phyloP scores from a whole-genome alignment of 2,888 invertebrate genomes.

The Drosophila subsilvestris region DNA sequence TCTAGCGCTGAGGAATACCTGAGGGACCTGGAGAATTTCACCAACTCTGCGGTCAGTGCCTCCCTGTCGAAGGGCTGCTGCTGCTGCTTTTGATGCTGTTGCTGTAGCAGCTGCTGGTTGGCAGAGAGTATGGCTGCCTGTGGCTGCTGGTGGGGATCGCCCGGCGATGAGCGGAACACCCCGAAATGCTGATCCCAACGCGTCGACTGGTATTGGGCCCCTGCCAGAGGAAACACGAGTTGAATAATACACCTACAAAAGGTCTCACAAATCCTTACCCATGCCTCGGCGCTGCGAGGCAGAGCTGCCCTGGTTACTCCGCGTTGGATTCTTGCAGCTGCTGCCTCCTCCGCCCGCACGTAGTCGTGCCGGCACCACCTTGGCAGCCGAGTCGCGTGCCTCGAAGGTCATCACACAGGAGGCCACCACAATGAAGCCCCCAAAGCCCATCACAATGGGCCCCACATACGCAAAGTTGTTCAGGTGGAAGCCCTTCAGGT shows the following conservation, averaged over 20 bases:
- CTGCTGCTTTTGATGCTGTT: slow-evolving; percentile 52
- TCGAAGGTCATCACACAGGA: slow-evolving; percentile 99
- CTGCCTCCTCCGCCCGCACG: slow-evolving; percentile 84
- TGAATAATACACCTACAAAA: not conserved
- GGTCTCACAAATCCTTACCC: slow-evolving; percentile 64
- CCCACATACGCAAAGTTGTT: slow-evolving; percentile 98
- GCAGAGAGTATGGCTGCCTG: slow-evolving; percentile 68
- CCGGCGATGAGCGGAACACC: slow-evolving; percentile 87
- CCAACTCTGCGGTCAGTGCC: slow-evolving; percentile 84
- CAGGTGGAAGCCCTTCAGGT: slow-evolving; percentile 92
- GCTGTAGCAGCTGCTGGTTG: slow-evolving; percentile 25
- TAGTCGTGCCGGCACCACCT: slow-evolving; percentile 92
- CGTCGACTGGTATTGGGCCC: slow-evolving; percentile 79
- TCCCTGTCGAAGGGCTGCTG: slow-evolving; percentile 84
- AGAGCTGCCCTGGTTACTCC: slow-evolving; percentile 81
- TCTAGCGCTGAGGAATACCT: no score
- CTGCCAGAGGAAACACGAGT: slow-evolving; percentile 32
- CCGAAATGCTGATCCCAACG: slow-evolving; percentile 88
- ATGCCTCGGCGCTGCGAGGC: slow-evolving; percentile 82
- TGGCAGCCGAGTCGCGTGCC: slow-evolving; percentile 96
- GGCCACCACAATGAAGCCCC: slow-evolving; percentile 98
- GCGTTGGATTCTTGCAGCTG: slow-evolving; percentile 74
- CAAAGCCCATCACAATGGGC: slow-evolving; percentile 98
- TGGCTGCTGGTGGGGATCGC: slow-evolving; percentile 82
- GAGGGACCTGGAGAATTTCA: slow-evolving; percentile 84